Evolutionary conservation across 35 echinoderm and acorn worm species (phyloP).

Genomic region (Stichopus chloronotus): DNA sequence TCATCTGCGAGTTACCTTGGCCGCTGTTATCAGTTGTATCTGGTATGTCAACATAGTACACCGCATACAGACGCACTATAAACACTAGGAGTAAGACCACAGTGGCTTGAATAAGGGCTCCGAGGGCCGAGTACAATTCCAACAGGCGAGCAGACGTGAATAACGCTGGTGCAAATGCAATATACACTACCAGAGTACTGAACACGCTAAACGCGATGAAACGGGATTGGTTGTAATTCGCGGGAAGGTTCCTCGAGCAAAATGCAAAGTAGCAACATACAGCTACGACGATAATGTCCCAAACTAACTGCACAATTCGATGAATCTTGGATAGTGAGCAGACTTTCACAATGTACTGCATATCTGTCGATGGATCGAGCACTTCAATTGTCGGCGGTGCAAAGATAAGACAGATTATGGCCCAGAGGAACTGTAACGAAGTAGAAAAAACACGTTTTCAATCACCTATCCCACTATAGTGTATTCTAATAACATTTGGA

Average conservation of each 20-base stretch:
- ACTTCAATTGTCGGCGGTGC: not conserved
- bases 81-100: conserved; percentile 21
- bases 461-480: not conserved
- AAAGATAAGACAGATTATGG: not conserved
- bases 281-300: conserved; percentile 54
- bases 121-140: conserved; percentile 5
- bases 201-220: conserved; percentile 81
- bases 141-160: not conserved
- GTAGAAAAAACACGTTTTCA: not conserved
- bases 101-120: conserved; percentile 4
- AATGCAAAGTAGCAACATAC: conserved; percentile 71
- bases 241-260: conserved; percentile 58
- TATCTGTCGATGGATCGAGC: not conserved
- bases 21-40: not conserved
- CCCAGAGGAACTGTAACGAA: conserved; percentile 3
- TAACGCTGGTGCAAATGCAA: conserved; percentile 59
- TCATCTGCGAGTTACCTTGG: not conserved
- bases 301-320: conserved; percentile 22
- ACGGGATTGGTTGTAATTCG: conserved; percentile 77
- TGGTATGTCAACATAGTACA: conserved; percentile 8
- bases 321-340: not conserved
- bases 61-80: not conserved
- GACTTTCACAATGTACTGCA: not conserved
- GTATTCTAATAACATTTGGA: no score
- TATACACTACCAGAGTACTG: conserved; percentile 60